Percentiles rank a stretch among this genome's conserved stretches.
These are phyloP conservation scores for Drosophila suzukii DNA, from an alignment of 1,140 invertebrate species.

Conservation along the genomic window DNA sequence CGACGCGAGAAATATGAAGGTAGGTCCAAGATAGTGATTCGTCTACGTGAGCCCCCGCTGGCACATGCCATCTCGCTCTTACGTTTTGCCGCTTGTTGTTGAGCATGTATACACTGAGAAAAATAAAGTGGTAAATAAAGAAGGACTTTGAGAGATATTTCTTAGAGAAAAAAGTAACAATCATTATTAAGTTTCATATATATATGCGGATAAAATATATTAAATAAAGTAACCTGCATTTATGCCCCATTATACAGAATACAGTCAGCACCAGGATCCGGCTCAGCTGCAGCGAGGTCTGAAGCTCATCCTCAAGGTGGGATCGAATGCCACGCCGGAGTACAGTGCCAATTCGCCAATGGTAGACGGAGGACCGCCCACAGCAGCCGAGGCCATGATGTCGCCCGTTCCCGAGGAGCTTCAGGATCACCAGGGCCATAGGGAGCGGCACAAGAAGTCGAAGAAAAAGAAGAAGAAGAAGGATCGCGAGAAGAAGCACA, in stretches of 20 bases:
- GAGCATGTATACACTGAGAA: slow-evolving; percentile 24
- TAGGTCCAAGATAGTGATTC: slow-evolving; percentile 69
- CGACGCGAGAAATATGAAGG: slow-evolving; percentile 88
- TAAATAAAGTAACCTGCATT: too few species aligned
- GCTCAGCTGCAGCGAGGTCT: slow-evolving; percentile 87
- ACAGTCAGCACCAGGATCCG: slow-evolving; percentile 84
- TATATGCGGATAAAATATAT: not conserved
- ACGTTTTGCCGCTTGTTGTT: slow-evolving; percentile 41
- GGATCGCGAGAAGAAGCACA: slow-evolving; percentile 88
- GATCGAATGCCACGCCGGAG: slow-evolving; percentile 89
- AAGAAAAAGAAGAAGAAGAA: slow-evolving; percentile 93
- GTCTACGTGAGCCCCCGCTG: slow-evolving; percentile 30
- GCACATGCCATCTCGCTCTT: slow-evolving; percentile 21
- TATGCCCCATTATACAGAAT: slow-evolving; percentile 60
- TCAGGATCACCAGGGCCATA: slow-evolving; percentile 45
- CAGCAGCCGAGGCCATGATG: slow-evolving; percentile 82
- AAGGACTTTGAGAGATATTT: too few species aligned
- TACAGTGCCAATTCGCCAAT: slow-evolving; percentile 85
- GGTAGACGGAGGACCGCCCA: slow-evolving; percentile 67
- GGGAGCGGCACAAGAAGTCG: slow-evolving; percentile 88
- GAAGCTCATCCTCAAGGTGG: slow-evolving; percentile 93
- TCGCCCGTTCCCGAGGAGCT: slow-evolving; percentile 65
- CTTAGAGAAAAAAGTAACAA: too few species aligned
- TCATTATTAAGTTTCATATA: not conserved
- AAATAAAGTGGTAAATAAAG: not conserved